Base-by-base conservation (phyloP, 2,797 vertebrate genomes). In the Lepus oiostolus region DNA sequence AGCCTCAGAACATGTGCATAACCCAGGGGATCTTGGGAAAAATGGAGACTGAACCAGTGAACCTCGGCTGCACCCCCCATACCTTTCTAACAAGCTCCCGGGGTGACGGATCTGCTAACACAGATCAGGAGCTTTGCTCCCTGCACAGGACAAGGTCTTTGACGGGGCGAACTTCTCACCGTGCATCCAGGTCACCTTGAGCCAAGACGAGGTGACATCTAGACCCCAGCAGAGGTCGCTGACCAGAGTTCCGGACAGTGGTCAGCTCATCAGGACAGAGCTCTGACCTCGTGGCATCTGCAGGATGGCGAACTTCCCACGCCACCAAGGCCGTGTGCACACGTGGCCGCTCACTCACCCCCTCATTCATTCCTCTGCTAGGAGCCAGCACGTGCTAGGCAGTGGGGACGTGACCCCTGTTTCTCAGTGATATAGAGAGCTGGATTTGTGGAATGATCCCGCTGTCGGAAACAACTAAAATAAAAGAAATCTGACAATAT, bases 401-500 rank as follows among this genome's bases (percentile, higher is more conserved):
- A 28, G 79, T 52, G 26, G 52, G 68, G 28, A 77, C 11, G 8
- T 17, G 6, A 50, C 24, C 28, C 16, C 24, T n/a, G 30, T 11
- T 82, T 82, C 30, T 7, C 54, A 2, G 21, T 72, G 70, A 72
- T 38, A 79, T 2, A 38, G 52, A 68, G 35, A 54, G 17, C 24
- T 71, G n/a, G 50, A 26, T 68, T 38, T 26, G 52, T 50, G 16
- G 30, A 72, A 77, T 63, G 38, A 63, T 9, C 21, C 16, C 77
- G 19, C 17, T 82, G 28, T n/a, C 63, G 52, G 86, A 83, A 93
- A 89, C 28, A 81, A 85, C 35, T 87, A 54, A 92, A 47, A 47
- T 47, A 47, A 47, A 47, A 85, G 4, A 50, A 47, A 62, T 42
- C 21, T 79, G 63, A 38, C 50, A 75, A 85, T 72, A 91, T 72